Conservation (phyloP, 1,140 invertebrate genomes). For the Mesaphorura yosii region DNA sequence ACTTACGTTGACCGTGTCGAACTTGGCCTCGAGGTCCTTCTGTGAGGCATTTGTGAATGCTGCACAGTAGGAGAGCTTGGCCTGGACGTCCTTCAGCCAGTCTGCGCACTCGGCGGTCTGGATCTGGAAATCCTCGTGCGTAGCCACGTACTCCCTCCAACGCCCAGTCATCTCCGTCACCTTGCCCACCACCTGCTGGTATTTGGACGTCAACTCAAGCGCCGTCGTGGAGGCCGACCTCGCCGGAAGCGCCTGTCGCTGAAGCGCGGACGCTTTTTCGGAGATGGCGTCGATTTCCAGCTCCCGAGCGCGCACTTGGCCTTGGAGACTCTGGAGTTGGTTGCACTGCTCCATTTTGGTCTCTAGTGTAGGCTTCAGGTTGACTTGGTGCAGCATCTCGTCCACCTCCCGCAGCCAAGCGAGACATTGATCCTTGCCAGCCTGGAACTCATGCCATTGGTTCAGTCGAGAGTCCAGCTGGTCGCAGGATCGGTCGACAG, state of each 20-base stretch:
- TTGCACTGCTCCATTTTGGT: constrained; percentile 79
- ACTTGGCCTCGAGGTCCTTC: constrained; percentile 71
- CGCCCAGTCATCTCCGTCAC: constrained; percentile 78
- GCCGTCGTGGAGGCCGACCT: constrained; percentile 39
- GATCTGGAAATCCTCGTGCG: constrained; percentile 76
- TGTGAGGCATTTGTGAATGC: constrained; percentile 67
- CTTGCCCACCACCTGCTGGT: constrained; percentile 76
- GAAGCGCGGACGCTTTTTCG: constrained; percentile 74
- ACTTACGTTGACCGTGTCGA: constrained; percentile 55
- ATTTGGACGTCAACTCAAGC: constrained; percentile 76
- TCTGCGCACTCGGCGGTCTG: constrained; percentile 62
- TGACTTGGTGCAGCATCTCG: constrained; percentile 71
- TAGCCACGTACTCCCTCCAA: constrained; percentile 83
- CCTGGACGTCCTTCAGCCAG: constrained; percentile 73
- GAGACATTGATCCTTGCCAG: constrained; percentile 68
- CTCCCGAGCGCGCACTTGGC: constrained; percentile 79
- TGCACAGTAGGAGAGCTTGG: constrained; percentile 71
- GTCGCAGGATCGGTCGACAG: constrained; percentile 45
- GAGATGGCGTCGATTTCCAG: constrained; percentile 84
- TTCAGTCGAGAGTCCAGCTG: constrained; percentile 70
- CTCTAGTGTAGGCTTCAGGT: constrained; percentile 65
- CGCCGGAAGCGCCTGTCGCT: constrained; percentile 43
- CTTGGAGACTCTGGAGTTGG: constrained; percentile 61
- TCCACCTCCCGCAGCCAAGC: constrained; percentile 83
- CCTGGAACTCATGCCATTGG: constrained; percentile 84